phyloP scores from a whole-genome alignment of 2,113 vertebrate genomes.

The Tyto alba region DNA sequence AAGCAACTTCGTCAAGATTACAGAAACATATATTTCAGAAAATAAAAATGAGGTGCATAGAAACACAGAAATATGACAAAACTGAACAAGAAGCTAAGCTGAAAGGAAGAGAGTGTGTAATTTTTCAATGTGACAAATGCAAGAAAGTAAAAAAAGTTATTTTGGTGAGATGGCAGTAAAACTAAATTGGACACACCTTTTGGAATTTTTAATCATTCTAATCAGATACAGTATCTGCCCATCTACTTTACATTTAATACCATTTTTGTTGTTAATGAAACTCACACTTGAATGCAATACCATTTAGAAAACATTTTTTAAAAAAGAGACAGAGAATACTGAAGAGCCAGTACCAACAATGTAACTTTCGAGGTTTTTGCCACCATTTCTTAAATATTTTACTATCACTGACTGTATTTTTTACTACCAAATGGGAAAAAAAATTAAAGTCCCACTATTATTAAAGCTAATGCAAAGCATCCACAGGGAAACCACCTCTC shows the following conservation, averaged over 20 bases:
- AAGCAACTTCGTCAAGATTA: neutral
- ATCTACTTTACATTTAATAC: neutral
- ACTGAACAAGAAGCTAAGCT: neutral
- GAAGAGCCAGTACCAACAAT: neutral
- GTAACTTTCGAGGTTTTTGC: neutral
- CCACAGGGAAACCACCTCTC: neutral
- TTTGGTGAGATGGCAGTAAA: neutral
- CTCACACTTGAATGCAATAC: neutral
- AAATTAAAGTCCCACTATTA: neutral
- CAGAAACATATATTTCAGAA: neutral
- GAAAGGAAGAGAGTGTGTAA: fast-evolving
- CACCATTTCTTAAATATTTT: neutral
- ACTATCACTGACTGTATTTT: neutral
- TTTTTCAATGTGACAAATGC: neutral
- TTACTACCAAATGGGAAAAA: neutral
- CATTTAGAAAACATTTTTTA: neutral
- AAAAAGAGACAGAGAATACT: neutral
- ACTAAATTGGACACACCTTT: neutral
- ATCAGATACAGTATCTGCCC: neutral
- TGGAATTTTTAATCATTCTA: neutral
- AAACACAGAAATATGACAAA: neutral
- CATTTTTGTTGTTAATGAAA: neutral
- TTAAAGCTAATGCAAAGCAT: neutral
- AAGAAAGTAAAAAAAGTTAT: neutral
- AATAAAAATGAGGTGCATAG: neutral